Base-by-base conservation (phyloP, 2,113 vertebrate species). In the Psittacara wagleri region DNA sequence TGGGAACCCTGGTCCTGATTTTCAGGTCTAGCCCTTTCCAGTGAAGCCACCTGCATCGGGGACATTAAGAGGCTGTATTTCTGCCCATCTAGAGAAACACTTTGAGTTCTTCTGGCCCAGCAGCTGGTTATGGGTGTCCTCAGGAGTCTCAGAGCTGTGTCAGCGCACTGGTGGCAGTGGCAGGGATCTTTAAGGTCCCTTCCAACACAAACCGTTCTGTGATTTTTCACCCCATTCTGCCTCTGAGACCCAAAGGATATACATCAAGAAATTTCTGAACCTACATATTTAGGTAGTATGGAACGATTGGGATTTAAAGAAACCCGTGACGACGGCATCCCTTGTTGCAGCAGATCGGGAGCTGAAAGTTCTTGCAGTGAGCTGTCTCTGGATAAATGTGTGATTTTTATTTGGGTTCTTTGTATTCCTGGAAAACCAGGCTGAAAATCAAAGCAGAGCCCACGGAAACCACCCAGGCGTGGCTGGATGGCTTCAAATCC, bases 101-200 rank as follows among this genome's bases (percentile, higher is more conserved):
- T 20, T 37, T 2, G 80, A 48, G 77, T 66, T 67, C 73, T 28
- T 27, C 1, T 0, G 27, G 68, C 63, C 25, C 6, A 67, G 48
- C 41, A 62, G 4, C 31, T 10, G 0, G 16, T 31, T 39, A 29
- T 23, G 3, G 0, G 17, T 33, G 49, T 48, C 59, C 74, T 57
- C 3, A 0, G 79, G 52, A 9, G 14, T 46, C 52, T 3, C 6
- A 6, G 54, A n/a, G 51, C 11, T 10, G 24, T 1, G 27, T 3
- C 4, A 5, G 49, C n/a, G 41, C 11, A 11, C 20, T 1, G 27
- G 20, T 31, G n/a, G 3, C 54, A 20, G 54, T 13, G 18, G 29
- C 10, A 20, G 11, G 5, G 54, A 55, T 33, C 33, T 23, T 59
- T 59, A 59, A 59, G 13, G 22, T 35, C 20, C 57, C 33, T 59